A percentile compares a stretch with the other conserved stretches of the same genome.
Evolutionary conservation across 2,797 vertebrate species (phyloP).

Genomic region (Rhinoraja longicauda): DNA sequence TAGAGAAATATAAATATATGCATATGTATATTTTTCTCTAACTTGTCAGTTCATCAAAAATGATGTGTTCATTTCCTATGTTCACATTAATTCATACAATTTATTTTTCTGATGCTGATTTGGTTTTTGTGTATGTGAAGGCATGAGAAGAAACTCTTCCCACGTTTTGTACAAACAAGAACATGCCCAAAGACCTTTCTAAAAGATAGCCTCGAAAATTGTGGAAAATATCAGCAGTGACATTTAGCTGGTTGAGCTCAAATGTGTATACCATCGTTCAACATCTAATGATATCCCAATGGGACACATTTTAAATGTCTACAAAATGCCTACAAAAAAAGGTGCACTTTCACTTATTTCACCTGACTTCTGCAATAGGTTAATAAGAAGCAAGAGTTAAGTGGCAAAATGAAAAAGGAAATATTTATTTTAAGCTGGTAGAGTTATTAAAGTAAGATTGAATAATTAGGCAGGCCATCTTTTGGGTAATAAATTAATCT

Average conservation of each 20-base stretch:
- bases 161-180: not conserved
- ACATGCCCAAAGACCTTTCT: not conserved
- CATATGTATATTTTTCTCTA: too few species aligned
- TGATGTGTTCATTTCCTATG: too few species aligned
- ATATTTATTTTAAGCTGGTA: not conserved
- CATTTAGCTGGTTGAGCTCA: not conserved
- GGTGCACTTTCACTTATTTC: not conserved
- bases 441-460: not conserved
- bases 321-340: not conserved
- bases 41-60: too few species aligned
- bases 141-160: not conserved
- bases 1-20: too few species aligned
- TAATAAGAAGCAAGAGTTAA: not conserved
- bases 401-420: not conserved
- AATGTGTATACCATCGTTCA: not conserved
- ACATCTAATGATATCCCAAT: not conserved
- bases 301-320: not conserved
- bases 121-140: not conserved
- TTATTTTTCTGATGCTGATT: not conserved
- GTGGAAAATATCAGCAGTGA: not conserved
- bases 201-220: not conserved
- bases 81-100: too few species aligned
- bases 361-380: not conserved
- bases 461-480: not conserved
- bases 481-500: slow-evolving; percentile 24